These are phyloP conservation scores for Lysandra bellargus DNA, from an alignment of 2,888 invertebrate species.

Conservation along the genomic window DNA sequence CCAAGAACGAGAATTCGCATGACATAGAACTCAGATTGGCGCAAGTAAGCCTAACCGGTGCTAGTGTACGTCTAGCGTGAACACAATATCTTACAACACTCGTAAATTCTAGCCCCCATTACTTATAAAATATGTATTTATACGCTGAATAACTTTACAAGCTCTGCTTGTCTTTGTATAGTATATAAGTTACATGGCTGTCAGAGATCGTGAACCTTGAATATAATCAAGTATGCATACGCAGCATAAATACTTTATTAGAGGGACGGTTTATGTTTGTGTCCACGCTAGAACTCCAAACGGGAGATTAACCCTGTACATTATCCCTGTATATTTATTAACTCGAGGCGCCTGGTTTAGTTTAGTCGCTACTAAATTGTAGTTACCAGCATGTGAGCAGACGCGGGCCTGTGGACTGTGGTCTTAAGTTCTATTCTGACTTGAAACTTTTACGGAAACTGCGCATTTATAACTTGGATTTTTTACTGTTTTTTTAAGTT, in stretches of 20 bases:
- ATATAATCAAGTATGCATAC: background rate
- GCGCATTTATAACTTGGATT: constrained; percentile 15
- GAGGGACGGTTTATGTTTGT: background rate
- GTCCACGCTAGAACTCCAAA: background rate
- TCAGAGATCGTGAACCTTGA: background rate
- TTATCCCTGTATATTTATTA: background rate
- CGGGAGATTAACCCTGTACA: background rate
- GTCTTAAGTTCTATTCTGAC: background rate
- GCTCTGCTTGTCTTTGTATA: background rate
- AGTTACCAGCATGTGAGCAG: constrained; percentile 18
- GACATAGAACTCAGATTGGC: background rate
- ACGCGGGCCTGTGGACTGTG: constrained; percentile 23
- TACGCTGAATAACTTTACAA: background rate
- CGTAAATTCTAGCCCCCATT: background rate
- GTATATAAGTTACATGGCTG: too few species aligned
- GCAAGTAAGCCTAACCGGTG: background rate
- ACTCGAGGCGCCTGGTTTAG: constrained; percentile 12
- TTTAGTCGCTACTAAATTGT: constrained; percentile 6
- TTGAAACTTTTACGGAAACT: background rate
- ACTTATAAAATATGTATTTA: background rate
- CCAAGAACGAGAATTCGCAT: background rate
- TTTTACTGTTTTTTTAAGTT: background rate
- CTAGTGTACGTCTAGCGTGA: constrained; percentile 6
- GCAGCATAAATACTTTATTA: background rate
- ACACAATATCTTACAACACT: background rate